Conservation (phyloP, 2,113 vertebrate genomes). For the Cyanoderma ruficeps region DNA sequence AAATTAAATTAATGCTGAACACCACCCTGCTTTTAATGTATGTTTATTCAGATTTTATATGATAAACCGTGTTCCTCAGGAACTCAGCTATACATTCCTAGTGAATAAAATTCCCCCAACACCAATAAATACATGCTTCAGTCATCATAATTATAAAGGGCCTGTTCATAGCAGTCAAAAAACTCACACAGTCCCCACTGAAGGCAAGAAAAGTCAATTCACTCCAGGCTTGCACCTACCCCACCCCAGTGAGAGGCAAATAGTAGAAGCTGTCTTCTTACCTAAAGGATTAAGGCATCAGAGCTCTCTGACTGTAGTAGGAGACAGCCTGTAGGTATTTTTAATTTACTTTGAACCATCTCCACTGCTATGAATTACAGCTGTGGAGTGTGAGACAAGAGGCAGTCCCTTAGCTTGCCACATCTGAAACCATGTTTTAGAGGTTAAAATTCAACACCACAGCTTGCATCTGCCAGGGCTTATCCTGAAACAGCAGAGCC, state of each 20-base stretch:
- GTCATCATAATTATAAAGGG: conserved; percentile 5
- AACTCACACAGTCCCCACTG: background rate
- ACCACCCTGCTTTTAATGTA: background rate
- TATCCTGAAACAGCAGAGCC: background rate
- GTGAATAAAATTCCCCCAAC: background rate
- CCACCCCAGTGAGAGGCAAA: background rate
- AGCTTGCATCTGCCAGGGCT: background rate
- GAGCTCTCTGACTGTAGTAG: background rate
- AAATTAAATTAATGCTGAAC: background rate
- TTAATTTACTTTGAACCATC: background rate
- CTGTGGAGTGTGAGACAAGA: background rate
- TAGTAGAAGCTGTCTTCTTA: background rate
- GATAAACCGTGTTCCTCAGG: background rate
- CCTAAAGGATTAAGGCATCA: background rate
- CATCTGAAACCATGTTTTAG: background rate
- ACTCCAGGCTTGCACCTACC: background rate
- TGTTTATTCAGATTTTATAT: conserved; percentile 20
- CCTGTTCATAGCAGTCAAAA: conserved; percentile 29
- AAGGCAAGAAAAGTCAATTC: conserved; percentile 17
- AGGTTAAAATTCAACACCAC: background rate
- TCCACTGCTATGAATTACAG: background rate
- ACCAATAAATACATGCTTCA: conserved; percentile 8
- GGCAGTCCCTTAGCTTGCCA: background rate
- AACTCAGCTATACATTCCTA: background rate
- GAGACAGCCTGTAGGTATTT: background rate